Conservation (phyloP, 2,113 vertebrate species). For the Ondatra zibethicus region DNA sequence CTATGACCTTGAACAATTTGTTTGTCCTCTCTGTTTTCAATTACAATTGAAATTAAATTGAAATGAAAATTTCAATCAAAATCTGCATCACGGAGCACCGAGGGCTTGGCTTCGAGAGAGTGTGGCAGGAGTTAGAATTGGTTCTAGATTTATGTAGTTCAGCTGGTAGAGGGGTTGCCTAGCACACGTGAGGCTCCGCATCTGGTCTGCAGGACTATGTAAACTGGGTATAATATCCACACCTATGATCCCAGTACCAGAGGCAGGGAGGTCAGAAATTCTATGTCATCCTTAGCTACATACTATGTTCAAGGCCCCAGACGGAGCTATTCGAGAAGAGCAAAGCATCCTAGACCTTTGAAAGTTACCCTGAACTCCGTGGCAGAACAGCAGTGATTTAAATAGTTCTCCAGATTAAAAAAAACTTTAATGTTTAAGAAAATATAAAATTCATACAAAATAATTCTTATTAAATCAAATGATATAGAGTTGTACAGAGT, state of each 20-base stretch:
- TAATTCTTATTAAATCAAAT: neutral
- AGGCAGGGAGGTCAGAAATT: neutral
- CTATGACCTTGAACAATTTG: neutral
- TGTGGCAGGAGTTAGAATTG: neutral
- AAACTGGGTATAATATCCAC: too few species aligned
- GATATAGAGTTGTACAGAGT: neutral
- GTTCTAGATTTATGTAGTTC: neutral
- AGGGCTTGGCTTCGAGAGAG: neutral
- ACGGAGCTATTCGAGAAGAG: neutral
- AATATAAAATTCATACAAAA: neutral
- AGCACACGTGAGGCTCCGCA: neutral
- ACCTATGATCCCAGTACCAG: neutral
- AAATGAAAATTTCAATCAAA: neutral
- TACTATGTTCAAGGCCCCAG: neutral
- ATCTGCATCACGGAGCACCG: neutral
- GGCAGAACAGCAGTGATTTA: neutral
- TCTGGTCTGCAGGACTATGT: neutral
- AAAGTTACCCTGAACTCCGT: constrained; percentile 8
- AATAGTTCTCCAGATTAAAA: neutral
- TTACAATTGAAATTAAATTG: neutral
- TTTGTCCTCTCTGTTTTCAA: neutral
- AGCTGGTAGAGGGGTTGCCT: neutral
- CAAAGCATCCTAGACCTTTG: neutral
- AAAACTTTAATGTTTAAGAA: constrained; percentile 40
- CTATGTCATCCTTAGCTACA: neutral